Evolutionary conservation across 1,140 invertebrate genomes (phyloP).

Genomic region (Drosophila elegans): DNA sequence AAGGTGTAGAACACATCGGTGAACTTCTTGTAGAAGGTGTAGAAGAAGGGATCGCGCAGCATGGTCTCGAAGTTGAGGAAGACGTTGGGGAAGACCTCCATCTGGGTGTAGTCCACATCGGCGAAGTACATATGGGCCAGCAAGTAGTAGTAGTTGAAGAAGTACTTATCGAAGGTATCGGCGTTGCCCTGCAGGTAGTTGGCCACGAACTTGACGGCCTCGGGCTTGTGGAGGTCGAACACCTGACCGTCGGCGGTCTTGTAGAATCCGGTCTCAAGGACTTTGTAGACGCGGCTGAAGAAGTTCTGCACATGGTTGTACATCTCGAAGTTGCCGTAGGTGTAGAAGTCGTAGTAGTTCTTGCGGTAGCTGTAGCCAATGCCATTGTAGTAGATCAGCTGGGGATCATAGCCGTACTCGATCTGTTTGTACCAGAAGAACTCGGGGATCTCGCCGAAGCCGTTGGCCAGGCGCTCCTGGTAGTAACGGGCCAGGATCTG

Average conservation of each 20-base stretch:
- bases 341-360: constrained; percentile 74
- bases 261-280: constrained; percentile 87
- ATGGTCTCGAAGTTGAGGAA: constrained; percentile 87
- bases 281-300: constrained; percentile 87
- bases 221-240: constrained; percentile 85
- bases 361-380: constrained; percentile 87
- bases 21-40: constrained; percentile 87
- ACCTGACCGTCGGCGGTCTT: constrained; percentile 85
- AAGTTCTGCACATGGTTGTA: constrained; percentile 81
- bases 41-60: constrained; percentile 89
- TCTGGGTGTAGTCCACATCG: constrained; percentile 62
- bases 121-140: constrained; percentile 85
- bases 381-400: constrained; percentile 88
- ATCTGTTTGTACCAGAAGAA: constrained; percentile 86
- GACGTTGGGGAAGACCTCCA: constrained; percentile 80
- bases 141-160: constrained; percentile 86
- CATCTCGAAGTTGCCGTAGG: constrained; percentile 71
- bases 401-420: constrained; percentile 88
- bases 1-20: constrained; percentile 86
- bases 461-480: constrained; percentile 89
- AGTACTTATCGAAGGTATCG: constrained; percentile 88
- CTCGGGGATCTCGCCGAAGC: constrained; percentile 87
- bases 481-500: constrained; percentile 89
- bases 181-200: constrained; percentile 88
- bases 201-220: constrained; percentile 88